These are phyloP conservation scores for Vidua macroura DNA, from an alignment of 2,113 vertebrate species.

Conservation along the genomic window DNA sequence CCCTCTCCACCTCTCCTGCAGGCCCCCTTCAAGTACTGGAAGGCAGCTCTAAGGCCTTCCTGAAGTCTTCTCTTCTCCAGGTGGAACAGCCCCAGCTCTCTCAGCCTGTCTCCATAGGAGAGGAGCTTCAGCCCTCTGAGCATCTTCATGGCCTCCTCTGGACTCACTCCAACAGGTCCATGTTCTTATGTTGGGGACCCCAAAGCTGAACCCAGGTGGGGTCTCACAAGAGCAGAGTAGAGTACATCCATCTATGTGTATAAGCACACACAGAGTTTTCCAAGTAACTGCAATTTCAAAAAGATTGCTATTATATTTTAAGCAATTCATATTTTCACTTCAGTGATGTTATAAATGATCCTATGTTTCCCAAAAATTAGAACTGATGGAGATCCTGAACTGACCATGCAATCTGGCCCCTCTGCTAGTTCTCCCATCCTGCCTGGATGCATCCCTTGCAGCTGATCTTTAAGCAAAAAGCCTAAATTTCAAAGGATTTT, in stretches of 20 bases:
- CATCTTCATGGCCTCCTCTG: accelerated
- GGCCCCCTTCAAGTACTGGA: neutral
- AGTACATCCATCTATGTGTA: neutral
- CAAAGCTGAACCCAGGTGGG: neutral
- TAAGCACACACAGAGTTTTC: neutral
- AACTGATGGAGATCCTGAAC: neutral
- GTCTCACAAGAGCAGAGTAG: neutral
- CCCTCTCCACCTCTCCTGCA: neutral
- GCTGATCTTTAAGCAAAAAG: neutral
- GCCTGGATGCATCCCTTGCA: neutral
- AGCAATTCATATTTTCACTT: neutral
- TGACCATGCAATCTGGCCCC: neutral
- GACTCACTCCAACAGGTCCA: neutral
- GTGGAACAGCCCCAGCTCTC: neutral
- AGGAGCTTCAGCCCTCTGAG: neutral
- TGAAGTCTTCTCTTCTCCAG: neutral
- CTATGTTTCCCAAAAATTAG: neutral
- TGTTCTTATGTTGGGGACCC: neutral
- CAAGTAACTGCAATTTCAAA: neutral
- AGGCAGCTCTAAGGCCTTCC: too few species aligned
- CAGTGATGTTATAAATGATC: neutral
- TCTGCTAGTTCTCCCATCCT: neutral
- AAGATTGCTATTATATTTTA: neutral
- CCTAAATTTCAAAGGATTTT: neutral
- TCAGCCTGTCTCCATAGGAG: neutral